Evolutionary conservation across 2,797 vertebrate genomes (phyloP).

Genomic region (Potorous gilbertii): DNA sequence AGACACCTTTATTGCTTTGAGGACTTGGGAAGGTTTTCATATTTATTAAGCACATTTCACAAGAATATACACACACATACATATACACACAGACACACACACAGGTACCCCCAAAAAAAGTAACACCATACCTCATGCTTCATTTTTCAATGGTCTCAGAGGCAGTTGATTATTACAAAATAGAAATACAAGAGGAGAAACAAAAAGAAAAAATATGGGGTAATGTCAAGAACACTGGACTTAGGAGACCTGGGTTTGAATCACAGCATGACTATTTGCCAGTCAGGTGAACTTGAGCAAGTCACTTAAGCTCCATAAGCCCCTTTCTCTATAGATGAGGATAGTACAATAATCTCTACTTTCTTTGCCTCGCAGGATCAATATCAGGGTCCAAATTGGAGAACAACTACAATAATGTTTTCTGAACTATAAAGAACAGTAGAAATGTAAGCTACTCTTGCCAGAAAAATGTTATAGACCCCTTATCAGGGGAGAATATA

Average conservation of each 20-base stretch:
- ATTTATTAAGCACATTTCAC: slow-evolving; percentile 25
- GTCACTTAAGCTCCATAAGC: not conserved
- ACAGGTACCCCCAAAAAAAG: not conserved
- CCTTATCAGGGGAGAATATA: not conserved
- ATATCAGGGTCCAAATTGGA: not conserved
- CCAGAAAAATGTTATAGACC: not conserved
- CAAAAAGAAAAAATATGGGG: not conserved
- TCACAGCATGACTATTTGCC: not conserved
- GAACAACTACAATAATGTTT: not conserved
- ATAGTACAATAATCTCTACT: not conserved
- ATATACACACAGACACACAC: not conserved
- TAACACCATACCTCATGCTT: not conserved
- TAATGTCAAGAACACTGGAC: not conserved
- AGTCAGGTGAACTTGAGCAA: not conserved
- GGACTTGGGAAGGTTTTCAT: not conserved
- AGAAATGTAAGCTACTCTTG: not conserved
- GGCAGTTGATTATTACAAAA: not conserved
- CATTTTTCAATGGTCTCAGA: not conserved
- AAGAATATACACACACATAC: rapidly evolving
- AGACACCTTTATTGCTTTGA: not conserved
- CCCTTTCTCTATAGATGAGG: not conserved
- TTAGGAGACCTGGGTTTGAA: not conserved
- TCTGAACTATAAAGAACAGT: not conserved
- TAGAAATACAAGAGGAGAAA: not conserved
- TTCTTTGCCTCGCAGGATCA: not conserved